Conservation (phyloP, 2,888 invertebrate species). For the Scaptomyza tumidula region DNA sequence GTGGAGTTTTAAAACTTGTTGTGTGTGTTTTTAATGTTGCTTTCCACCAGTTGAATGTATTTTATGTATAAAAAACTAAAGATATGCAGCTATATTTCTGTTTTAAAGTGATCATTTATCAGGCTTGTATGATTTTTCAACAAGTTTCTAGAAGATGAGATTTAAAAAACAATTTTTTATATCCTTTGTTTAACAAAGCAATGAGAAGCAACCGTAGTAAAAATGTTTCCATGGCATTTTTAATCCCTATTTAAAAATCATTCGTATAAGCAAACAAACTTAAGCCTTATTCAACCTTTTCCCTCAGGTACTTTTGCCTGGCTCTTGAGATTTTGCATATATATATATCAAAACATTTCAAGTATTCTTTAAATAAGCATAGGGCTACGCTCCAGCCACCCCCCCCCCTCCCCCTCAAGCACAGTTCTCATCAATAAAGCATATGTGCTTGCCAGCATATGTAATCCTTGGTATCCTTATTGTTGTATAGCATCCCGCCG, state of each 20-base stretch:
- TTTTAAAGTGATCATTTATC: too few relatives aligned
- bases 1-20: not conserved
- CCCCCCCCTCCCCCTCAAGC: too few relatives aligned
- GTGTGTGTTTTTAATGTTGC: not conserved
- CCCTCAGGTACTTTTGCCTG: not conserved
- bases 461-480: conserved; percentile 36
- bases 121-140: too few relatives aligned
- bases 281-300: not conserved
- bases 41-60: conserved; percentile 44
- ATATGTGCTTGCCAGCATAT: conserved; percentile 44
- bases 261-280: not conserved
- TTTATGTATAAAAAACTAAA: too few relatives aligned
- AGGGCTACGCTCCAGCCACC: conserved; percentile 3
- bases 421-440: conserved; percentile 38
- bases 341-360: conserved; percentile 2
- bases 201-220: too few relatives aligned
- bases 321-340: not conserved
- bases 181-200: too few relatives aligned
- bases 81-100: not conserved
- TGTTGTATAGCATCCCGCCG: conserved; percentile 17
- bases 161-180: too few relatives aligned
- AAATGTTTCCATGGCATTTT: not conserved
- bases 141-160: too few relatives aligned
- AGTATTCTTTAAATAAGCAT: conserved; percentile 25
- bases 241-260: not conserved